Evolutionary conservation across 1,140 invertebrate genomes (phyloP), one percentile per base, ranked within the genome.

Genomic region (Ostrea denselamellosa): DNA sequence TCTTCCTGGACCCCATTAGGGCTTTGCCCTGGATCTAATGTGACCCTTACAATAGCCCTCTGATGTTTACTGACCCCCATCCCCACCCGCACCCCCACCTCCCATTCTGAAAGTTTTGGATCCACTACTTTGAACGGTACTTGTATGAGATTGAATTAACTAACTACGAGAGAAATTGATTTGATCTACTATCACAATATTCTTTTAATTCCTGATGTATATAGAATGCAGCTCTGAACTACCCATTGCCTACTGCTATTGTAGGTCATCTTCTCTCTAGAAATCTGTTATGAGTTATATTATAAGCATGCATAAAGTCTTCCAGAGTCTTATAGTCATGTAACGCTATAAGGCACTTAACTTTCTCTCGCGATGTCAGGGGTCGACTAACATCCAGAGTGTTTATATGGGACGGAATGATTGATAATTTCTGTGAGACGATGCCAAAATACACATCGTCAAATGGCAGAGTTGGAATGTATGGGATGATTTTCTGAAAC

Each of bases 361-460:
- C 25, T 28, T 77, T 77, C 28, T 77, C 68, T 12, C 68, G 68
- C 25, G 68, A 25, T 34, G 68, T 28, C 4, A 28, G 68, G 2
- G 25, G 14, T 17, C 68, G 25, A 10, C 68, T 77, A 22, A 77
- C 68, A 34, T 77, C 68, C 28, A 77, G 10, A 14, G 52, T 86
- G 25, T 86, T 71, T 22, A 53, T 83, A 53, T 52, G 8, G 52
- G 82, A 54, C 25, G 84, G 88, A 53, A 34, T 82, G 14, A 89
- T 85, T 8, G n/a, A 10, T 9, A 89, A n/a, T 25, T 87, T 87
- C 28, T 83, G 87, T 4, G 88, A 83, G n/a, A 87, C 86, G 17
- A 89, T 87, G 19, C 88, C 88, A 85, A 89, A 83, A 54, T 85
- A 89, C 8, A 25, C 71, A 28, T 89, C 88, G 56, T 89, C 88